phyloP scores from a whole-genome alignment of 2,888 invertebrate genomes.

The Conchocele bisecta region DNA sequence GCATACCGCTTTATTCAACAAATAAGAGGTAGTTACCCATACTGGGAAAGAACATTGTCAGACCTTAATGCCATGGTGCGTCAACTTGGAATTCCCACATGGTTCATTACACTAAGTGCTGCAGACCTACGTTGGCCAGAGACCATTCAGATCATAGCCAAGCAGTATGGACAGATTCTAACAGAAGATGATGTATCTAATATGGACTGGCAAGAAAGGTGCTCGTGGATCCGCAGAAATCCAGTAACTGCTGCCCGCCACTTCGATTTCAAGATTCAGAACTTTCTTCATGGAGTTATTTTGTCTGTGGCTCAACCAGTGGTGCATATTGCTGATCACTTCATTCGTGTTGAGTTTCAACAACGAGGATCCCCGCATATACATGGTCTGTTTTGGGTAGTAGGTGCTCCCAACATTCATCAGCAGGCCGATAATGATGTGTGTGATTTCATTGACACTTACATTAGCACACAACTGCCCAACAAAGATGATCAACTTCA shows the following conservation, averaged over 20 bases:
- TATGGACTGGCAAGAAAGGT: slow-evolving; percentile 42
- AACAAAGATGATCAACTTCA: not conserved
- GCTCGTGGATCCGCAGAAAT: slow-evolving; percentile 35
- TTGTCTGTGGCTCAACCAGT: slow-evolving; percentile 3
- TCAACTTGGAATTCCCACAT: slow-evolving; percentile 34
- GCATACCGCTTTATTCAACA: slow-evolving; percentile 17
- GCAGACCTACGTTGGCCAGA: slow-evolving; percentile 42
- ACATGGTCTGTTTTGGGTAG: slow-evolving; percentile 16
- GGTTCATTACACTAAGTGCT: slow-evolving; percentile 38
- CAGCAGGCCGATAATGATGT: slow-evolving; percentile 29
- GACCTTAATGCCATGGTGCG: slow-evolving; percentile 37
- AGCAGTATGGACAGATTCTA: slow-evolving; percentile 9
- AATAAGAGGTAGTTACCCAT: slow-evolving; percentile 35
- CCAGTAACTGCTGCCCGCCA: slow-evolving; percentile 49
- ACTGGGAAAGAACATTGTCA: slow-evolving; percentile 30
- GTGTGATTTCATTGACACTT: slow-evolving; percentile 13
- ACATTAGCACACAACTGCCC: slow-evolving; percentile 32
- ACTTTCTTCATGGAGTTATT: slow-evolving; percentile 28
- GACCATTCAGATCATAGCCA: slow-evolving; percentile 32
- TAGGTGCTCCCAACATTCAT: slow-evolving; percentile 21
- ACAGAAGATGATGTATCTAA: slow-evolving; percentile 29
- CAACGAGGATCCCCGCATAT: slow-evolving; percentile 19
- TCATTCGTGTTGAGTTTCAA: slow-evolving; percentile 27
- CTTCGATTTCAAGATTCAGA: slow-evolving; percentile 45
- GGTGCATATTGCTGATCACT: slow-evolving; percentile 24